Base-by-base conservation (phyloP, 2,888 invertebrate genomes). In the Brachyopa scutellaris region DNA sequence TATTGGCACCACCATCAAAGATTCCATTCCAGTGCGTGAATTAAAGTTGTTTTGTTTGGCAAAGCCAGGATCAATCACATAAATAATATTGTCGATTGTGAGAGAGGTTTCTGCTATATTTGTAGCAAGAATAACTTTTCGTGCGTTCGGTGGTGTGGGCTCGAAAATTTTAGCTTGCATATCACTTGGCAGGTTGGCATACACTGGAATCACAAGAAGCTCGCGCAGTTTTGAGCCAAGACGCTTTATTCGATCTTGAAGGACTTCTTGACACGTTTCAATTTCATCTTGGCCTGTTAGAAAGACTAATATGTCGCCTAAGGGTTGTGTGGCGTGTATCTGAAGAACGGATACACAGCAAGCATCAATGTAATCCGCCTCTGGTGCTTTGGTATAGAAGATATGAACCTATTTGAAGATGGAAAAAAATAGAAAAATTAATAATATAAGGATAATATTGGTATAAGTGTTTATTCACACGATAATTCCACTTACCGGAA, bases 91-190 rank as follows among this genome's bases (percentile, higher is more conserved):
- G 89, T 99, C 99, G 85, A 99, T 99, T 0, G 99, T 99, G 29
- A 99, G 92, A 1, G 99, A 99, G 0, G 99, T 99, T 92, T 99
- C 99, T 0, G 99, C 99, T 87, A 99, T 99, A 88, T 99, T 99
- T 13, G 99, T 99, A 0, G 99, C 99, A 47, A 99, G 91, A 6
- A 99, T 96, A 8, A 99, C 97, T 92, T 99, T 99, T 79, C 99
- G 93, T 0, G 99, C 98, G 82, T 97, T 97, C 6, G 96, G 96
- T 38, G 99, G 99, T 0, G 99, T 99, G 0, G 98, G 98, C 86
- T 98, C 97, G 91, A 99, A 99, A 87, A 99, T 99, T 91, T 99
- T 99, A 1, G 98, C 97, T 91, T 99, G 99, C 96, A 99, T 96
- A 86, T 99, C 99, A 87, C 98, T 98, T 0, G 99, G 99, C 49